Conservation (phyloP, 2,888 invertebrate genomes). For the Drosophila parthenogenetica region DNA sequence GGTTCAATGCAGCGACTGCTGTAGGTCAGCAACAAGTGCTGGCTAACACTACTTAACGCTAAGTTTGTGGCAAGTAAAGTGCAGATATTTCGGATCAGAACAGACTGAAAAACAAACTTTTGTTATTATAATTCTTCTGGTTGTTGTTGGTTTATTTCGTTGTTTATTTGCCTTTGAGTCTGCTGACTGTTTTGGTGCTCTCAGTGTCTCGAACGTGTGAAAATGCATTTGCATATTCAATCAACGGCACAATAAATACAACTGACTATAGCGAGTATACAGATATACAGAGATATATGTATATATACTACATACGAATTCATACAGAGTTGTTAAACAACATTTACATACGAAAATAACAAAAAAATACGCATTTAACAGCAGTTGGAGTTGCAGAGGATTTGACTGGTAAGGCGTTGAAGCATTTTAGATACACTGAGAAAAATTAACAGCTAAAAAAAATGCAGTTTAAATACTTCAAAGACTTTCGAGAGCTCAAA, state of each 20-base stretch:
- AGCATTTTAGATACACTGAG: background rate
- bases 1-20: slow-evolving; percentile 41
- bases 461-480: background rate
- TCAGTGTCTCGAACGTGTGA: slow-evolving; percentile 75
- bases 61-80: background rate
- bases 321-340: slow-evolving; percentile 78
- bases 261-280: slow-evolving; percentile 35
- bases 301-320: slow-evolving; percentile 71
- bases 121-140: background rate
- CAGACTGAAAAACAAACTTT: slow-evolving; percentile 1
- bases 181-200: slow-evolving; percentile 38
- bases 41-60: background rate
- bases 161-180: slow-evolving; percentile 53
- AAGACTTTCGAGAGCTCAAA: too few relatives aligned
- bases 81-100: slow-evolving; percentile 10
- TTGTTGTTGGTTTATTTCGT: slow-evolving; percentile 3
- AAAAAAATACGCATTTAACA: slow-evolving; percentile 58
- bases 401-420: slow-evolving; percentile 23
- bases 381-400: slow-evolving; percentile 36
- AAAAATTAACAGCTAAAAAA: background rate
- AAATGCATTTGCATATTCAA: slow-evolving; percentile 84
- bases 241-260: slow-evolving; percentile 79
- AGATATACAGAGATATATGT: slow-evolving; percentile 11
- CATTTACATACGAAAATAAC: slow-evolving; percentile 77
- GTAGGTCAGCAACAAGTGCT: slow-evolving; percentile 56